Base-by-base conservation (phyloP, 2,797 vertebrate genomes). In the Notamacropus eugenii region DNA sequence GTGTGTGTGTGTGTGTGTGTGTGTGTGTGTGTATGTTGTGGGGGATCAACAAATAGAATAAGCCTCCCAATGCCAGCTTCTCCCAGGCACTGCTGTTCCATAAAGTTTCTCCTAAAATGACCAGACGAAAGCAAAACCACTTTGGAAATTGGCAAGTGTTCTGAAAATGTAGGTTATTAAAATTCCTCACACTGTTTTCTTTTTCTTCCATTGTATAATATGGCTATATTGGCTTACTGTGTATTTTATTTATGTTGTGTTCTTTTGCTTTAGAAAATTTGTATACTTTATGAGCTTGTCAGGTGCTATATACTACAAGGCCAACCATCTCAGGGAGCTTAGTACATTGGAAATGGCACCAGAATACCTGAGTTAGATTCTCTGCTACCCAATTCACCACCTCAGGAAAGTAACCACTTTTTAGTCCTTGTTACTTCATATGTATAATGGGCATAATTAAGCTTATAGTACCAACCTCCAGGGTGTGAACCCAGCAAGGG, bases 71-170 rank as follows among this genome's bases (percentile, higher is more conserved):
- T 55, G 22, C 5, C 46, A 4, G 9, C 55, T 2, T 93, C 91
- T 31, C 34, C 91, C 91, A 46, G 0, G 0, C 92, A 27, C 9
- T 56, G 31, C 90, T 82, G 16, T 74, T 56, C 31, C 29, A 0
- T 0, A 6, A 95, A 94, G 2, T 19, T 12, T 95, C 29, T 59
- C 12, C 6, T 50, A 62, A 52, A 19, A 8, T 31, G 95, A 54
- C 46, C 11, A 27, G 62, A 59, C 11, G 93, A 91, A 82, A 56
- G 94, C 91, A 24, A 82, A 93, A 92, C 62, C 16, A 9, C 12
- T 92, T 57, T 74, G 56, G 91, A 94, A 94, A 95, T 24, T 16
- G 40, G 27, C 82, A 90, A 93, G 10, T 57, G 34, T 52, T 62
- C 62, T 56, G 57, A 31, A 96, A 96, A 92, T 46, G 16, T 55